Evolutionary conservation across 1,140 invertebrate species (phyloP), one percentile per base, ranked within the genome.

Genomic region (Zaprionus africanus): DNA sequence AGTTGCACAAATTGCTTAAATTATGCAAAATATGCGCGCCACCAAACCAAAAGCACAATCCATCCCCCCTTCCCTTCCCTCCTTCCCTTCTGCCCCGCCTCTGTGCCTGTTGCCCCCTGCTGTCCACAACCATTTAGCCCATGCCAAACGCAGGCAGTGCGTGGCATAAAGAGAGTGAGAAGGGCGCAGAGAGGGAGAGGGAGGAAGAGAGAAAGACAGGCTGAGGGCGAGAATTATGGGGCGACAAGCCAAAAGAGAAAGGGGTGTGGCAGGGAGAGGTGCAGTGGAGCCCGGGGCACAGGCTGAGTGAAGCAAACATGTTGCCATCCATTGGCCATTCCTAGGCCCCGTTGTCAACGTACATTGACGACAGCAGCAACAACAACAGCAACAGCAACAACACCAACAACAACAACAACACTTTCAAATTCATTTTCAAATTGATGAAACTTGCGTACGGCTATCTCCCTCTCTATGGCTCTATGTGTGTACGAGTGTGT

Each of bases 1-100:
- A 77, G 78, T 68, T 81, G 81, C 85, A 88, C 85, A 88, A 88
- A 88, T 88, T 88, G 85, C 85, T 88, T 88, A 88, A 88, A 88
- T 88, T 90, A 88, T 88, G 85, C 85, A 88, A 88, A 88, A 88
- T 88, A 90, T 88, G 85, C 86, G 85, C 86, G 78, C 85, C 82
- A 84, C 78, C 75, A 72, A 77, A 77, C 69, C 75, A 60, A 73
- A 73, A 77, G 69, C 75, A 66, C 68, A 76, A 90, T 84, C 80
- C 82, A 78, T 17, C 22, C 46, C 38, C 46, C 43, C 74, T 64
- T 58, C 17, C 51, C 43, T 46, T 57, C 34, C 28, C 43, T 4
- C 15, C 15, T n/a, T n/a, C n/a, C n/a, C n/a, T n/a, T n/a, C 19
- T 22, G 15, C 9, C 51, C 5, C 34, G 17, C 49, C 60, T 51